Evolutionary conservation across 2,888 invertebrate species (phyloP), one percentile per base, ranked within the genome.

Genomic region (Smittia sp.): DNA sequence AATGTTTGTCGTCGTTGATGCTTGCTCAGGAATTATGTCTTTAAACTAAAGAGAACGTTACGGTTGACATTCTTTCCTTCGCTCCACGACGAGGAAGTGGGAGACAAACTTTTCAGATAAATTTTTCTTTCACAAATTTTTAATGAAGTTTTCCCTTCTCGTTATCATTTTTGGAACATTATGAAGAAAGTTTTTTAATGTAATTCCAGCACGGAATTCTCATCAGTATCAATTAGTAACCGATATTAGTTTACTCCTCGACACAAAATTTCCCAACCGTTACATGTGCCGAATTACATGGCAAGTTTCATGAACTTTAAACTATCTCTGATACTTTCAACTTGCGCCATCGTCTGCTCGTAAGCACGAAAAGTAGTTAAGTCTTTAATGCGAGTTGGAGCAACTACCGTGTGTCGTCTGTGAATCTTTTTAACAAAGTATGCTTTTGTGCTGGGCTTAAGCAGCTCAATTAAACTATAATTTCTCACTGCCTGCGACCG

Each of bases 181-280:
- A 46, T 11, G 46, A 15, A n/a, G 11, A 46, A 46, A 46, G 46
- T 46, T 46, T 46, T 38, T 46, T 11, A 46, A 11, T 46, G 15
- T 46, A n/a, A 46, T 46, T 46, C 46, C 2, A 46, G 66, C 66
- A 66, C 66, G 66, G 20, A 66, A 38, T 6, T 66, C 38, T 24
- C 66, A 66, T 66, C 66, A 66, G 32, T 66, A 20, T 66, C 66
- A 66, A 66, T 66, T 66, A 66, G 66, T 66, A 20, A 15, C 46
- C 46, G 46, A 46, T 46, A 46, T 46, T 46, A 46, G 46, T 15
- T 46, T n/a, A 46, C 15, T 46, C 46, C 15, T 46, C 15, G 46
- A 46, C 6, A 15, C 11, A 46, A 46, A 46, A n/a, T n/a, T 46
- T 46, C 9, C 32, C 32, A 9, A 32, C 32, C 32, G 32, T 6